These are phyloP conservation scores for Corvus cornix DNA, from an alignment of 2,113 vertebrate species.

Conservation along the genomic window DNA sequence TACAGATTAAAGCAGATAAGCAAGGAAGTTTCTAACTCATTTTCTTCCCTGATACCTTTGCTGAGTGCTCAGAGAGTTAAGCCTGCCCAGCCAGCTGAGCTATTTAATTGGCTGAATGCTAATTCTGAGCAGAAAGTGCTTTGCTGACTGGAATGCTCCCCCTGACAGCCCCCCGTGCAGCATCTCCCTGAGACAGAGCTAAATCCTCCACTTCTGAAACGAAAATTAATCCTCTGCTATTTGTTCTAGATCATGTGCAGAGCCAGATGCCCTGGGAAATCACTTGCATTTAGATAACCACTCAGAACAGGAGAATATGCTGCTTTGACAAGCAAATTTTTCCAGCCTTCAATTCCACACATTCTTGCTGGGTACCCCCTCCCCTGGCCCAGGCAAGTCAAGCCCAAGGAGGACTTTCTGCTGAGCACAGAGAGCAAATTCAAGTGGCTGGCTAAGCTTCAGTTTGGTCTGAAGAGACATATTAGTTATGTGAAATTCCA, in stretches of 20 bases:
- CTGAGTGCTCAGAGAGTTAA: background rate
- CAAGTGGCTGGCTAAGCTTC: background rate
- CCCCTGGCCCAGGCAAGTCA: background rate
- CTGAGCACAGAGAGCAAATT: background rate
- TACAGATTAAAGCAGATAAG: background rate
- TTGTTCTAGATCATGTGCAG: slow-evolving; percentile 49
- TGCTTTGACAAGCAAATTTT: background rate
- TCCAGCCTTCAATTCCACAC: slow-evolving; percentile 31
- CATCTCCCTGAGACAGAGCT: background rate
- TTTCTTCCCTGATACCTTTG: background rate
- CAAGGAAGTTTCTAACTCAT: background rate
- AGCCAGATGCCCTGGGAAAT: slow-evolving; percentile 36
- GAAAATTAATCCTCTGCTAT: slow-evolving; percentile 33
- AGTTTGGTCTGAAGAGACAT: background rate
- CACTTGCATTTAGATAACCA: background rate
- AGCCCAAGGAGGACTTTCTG: background rate
- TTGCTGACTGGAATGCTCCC: slow-evolving; percentile 25
- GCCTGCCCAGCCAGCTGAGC: slow-evolving; percentile 8
- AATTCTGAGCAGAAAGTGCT: slow-evolving; percentile 41
- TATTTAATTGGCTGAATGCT: slow-evolving; percentile 34
- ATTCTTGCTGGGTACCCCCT: background rate
- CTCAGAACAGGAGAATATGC: background rate
- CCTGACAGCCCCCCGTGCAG: background rate
- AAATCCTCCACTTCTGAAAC: slow-evolving; percentile 39
- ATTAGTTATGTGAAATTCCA: background rate